These are phyloP conservation scores for Synanthedon andrenaeformis DNA, from an alignment of 2,888 invertebrate genomes.

Conservation along the genomic window DNA sequence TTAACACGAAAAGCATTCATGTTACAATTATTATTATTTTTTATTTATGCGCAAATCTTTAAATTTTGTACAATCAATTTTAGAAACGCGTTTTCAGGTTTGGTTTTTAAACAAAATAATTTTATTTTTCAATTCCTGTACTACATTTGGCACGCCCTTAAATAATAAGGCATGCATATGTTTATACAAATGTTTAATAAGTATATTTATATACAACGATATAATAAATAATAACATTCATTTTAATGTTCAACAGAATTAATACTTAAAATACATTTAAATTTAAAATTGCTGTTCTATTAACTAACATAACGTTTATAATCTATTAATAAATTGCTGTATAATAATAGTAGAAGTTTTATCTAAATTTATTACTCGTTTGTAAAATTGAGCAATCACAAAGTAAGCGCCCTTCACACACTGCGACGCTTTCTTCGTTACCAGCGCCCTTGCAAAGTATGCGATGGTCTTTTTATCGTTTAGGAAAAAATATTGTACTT, in stretches of 20 bases:
- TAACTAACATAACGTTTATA: not conserved
- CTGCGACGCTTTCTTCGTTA: not conserved
- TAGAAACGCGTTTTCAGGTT: slow-evolving; percentile 5
- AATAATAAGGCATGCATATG: slow-evolving; percentile 1
- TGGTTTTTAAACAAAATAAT: slow-evolving; percentile 4
- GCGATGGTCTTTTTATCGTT: not conserved
- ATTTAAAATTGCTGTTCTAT: not conserved
- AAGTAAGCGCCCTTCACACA: slow-evolving; percentile 23
- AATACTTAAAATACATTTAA: too few relatives aligned
- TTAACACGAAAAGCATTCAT: slow-evolving; percentile 20
- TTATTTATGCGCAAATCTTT: slow-evolving; percentile 33
- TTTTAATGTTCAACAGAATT: too few relatives aligned
- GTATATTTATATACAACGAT: slow-evolving; percentile 2
- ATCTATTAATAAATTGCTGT: too few relatives aligned
- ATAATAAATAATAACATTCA: too few relatives aligned
- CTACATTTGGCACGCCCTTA: slow-evolving; percentile 27
- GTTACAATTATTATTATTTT: slow-evolving; percentile 19
- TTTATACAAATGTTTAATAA: slow-evolving; percentile 2
- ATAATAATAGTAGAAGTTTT: too few relatives aligned
- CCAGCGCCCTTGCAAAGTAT: not conserved
- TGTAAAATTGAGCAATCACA: slow-evolving; percentile 62
- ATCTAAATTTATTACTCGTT: slow-evolving; percentile 8
- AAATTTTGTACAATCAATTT: slow-evolving; percentile 17
- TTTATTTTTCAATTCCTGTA: slow-evolving; percentile 40
- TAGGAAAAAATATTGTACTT: slow-evolving; percentile 51